phyloP scores from a whole-genome alignment of 2,113 vertebrate genomes.

The Columba janthina region DNA sequence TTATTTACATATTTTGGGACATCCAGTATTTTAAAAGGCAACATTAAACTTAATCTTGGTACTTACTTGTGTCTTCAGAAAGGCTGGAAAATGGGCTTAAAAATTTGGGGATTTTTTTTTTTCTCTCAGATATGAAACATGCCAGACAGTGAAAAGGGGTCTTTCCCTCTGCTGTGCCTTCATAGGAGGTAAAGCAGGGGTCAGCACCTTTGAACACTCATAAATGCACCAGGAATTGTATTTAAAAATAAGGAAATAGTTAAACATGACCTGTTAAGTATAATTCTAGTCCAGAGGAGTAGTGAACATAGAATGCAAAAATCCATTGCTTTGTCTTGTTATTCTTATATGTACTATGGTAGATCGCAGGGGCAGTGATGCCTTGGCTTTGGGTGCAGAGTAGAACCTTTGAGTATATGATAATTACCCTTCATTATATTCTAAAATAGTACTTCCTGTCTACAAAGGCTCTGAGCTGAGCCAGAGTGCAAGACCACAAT shows the following conservation, averaged over 20 bases:
- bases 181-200: neutral
- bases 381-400: neutral
- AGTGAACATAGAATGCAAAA: neutral
- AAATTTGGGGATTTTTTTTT: neutral
- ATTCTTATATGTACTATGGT: fast-evolving
- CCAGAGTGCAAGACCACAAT: neutral
- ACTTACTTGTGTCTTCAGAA: neutral
- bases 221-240: neutral
- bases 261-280: neutral
- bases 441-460: neutral
- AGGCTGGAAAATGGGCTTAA: neutral
- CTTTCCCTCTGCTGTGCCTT: neutral
- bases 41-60: neutral
- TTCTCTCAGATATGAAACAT: neutral
- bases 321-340: neutral
- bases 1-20: neutral
- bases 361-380: neutral
- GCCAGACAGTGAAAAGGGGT: neutral
- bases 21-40: neutral
- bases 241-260: neutral
- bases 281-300: neutral
- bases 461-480: neutral
- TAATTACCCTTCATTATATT: neutral
- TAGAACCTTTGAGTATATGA: neutral
- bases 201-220: neutral